Base-by-base conservation (phyloP, 1,140 invertebrate species). In the Aphelenchoides fujianensis region DNA sequence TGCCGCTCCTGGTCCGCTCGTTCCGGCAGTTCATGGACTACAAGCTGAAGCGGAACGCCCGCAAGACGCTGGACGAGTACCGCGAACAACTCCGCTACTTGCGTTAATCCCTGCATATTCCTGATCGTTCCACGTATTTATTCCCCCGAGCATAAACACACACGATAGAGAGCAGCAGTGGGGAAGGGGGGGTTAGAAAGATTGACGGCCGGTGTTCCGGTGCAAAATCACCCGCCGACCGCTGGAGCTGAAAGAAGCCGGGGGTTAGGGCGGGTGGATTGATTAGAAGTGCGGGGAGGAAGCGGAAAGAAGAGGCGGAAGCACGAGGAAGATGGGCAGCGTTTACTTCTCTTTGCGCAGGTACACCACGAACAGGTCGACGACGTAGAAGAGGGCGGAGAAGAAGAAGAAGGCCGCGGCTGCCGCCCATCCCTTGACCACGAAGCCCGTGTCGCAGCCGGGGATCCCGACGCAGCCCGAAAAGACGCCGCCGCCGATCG, bases 351-450 rank as follows among this genome's bases (percentile, higher is more conserved):
- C 82, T 61, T 73, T 78, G 23, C 71, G 69, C 32, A 79, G 36
- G 53, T 82, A 82, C 34, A 84, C 73, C 1, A 84, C 48, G 28
- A 81, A 55, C 28, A 77, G 71, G 59, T 82, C 81, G 32, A 71
- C 64, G 23, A 82, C 35, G 62, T 72, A 79, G 54, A 82, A 73
- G 2, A 82, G 52, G n/a, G 81, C 82, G 2, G 63, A 73, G 19
- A 82, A 72, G 55, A 82, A 82, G 53, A 79, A 82, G 66, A 82
- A 82, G 2, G 81, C 80, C 36, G 82, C 82, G 9, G 82, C 82
- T 23, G 75, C 82, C 0, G 82, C 82, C 82, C 82, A 83, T 69
- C 82, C 82, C 53, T 83, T 84, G 1, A 82, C 80, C 12, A 82
- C 76, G 69, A 82, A 82, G 31, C 74, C 74, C 62, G 80, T 83